These are phyloP conservation scores for Petromus typicus DNA, from an alignment of 2,113 vertebrate genomes.

Conservation along the genomic window DNA sequence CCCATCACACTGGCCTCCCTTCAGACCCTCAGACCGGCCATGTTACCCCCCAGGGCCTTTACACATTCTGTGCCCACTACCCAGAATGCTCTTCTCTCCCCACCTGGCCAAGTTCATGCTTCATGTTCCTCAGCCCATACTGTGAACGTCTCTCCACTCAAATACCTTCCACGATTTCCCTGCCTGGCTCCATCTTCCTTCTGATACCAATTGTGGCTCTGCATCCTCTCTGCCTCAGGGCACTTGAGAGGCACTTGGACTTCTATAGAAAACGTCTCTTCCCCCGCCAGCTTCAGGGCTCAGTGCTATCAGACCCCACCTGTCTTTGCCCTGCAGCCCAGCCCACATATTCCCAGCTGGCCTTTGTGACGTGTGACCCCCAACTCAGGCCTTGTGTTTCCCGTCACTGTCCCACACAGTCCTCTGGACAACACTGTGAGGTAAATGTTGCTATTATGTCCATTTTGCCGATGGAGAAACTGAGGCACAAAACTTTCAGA, in stretches of 20 bases:
- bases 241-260: not conserved
- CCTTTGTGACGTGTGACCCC: too few species aligned
- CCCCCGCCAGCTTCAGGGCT: not conserved
- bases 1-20: not conserved
- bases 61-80: too few species aligned
- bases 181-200: rapidly evolving
- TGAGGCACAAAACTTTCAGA: not conserved
- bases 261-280: not conserved
- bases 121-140: not conserved
- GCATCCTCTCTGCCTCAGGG: not conserved
- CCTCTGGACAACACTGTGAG: not conserved
- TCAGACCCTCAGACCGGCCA: not conserved
- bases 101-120: not conserved
- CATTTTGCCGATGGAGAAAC: conserved; percentile 14
- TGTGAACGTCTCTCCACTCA: not conserved
- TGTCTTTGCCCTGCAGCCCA: not conserved
- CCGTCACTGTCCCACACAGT: rapidly evolving
- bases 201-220: not conserved
- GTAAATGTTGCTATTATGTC: not conserved
- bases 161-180: not conserved
- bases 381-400: not conserved
- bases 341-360: too few species aligned
- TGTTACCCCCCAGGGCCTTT: too few species aligned
- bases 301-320: not conserved
- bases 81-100: not conserved